Conservation (phyloP, 2,888 invertebrate species). For the Nomada goodeniana region DNA sequence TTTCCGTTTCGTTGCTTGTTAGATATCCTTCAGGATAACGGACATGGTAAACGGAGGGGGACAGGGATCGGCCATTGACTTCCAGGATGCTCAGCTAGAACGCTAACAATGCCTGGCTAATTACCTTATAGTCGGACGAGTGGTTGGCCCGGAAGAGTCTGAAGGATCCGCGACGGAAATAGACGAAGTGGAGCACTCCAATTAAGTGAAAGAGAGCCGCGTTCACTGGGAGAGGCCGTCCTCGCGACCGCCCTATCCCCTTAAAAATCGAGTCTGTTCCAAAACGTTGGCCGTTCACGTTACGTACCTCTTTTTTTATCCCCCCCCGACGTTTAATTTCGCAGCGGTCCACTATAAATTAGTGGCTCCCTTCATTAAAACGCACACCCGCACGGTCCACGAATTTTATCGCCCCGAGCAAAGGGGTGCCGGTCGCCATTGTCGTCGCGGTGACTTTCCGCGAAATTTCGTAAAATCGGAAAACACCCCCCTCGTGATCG, state of each 20-base stretch:
- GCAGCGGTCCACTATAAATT: slow-evolving; percentile 46
- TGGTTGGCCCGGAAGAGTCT: slow-evolving; percentile 49
- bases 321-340: slow-evolving; percentile 34
- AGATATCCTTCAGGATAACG: background rate
- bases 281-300: background rate
- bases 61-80: slow-evolving; percentile 27
- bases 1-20: slow-evolving; percentile 3
- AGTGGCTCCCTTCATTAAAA: slow-evolving; percentile 50
- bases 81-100: slow-evolving; percentile 40
- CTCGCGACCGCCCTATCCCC: background rate
- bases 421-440: slow-evolving; percentile 27
- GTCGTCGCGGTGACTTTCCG: slow-evolving; percentile 56
- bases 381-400: slow-evolving; percentile 1
- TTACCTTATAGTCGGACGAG: slow-evolving; percentile 51
- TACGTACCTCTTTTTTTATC: background rate
- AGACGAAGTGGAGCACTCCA: slow-evolving; percentile 61
- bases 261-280: too few species aligned
- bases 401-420: slow-evolving; percentile 55
- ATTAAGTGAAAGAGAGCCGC: slow-evolving; percentile 53
- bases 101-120: slow-evolving; percentile 62
- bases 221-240: slow-evolving; percentile 20
- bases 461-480: slow-evolving; percentile 69
- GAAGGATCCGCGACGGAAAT: slow-evolving; percentile 49
- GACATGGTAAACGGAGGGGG: too few species aligned
- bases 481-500: slow-evolving; percentile 55